phyloP scores from a whole-genome alignment of 2,797 vertebrate species.

The Lerista edwardsae region DNA sequence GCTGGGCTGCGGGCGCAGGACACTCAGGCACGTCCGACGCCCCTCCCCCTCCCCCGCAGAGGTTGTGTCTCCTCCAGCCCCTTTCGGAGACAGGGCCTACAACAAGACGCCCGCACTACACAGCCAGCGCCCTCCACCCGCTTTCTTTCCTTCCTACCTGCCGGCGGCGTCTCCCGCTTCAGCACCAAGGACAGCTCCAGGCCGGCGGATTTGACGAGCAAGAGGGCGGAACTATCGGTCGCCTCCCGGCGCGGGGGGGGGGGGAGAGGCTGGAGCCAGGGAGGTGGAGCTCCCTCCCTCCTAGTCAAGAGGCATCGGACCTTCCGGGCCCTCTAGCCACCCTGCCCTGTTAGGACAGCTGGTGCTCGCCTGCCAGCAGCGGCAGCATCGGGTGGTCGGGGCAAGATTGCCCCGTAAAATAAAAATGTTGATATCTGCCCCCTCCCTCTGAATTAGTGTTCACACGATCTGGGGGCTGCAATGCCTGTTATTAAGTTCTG shows the following conservation, averaged over 20 bases:
- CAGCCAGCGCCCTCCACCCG: not conserved
- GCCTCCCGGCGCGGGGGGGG: not conserved
- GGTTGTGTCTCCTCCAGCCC: too few relatives aligned
- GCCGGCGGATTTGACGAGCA: too few relatives aligned
- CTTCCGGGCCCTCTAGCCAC: not conserved
- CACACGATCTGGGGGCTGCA: not conserved
- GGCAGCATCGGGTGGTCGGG: too few relatives aligned
- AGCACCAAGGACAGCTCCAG: constrained; percentile 7
- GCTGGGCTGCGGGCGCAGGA: too few relatives aligned
- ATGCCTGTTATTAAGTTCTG: not conserved
- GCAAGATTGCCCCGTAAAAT: too few relatives aligned
- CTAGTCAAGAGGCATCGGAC: not conserved
- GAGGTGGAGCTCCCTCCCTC: not conserved
- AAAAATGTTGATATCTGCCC: too few relatives aligned
- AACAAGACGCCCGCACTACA: too few relatives aligned
- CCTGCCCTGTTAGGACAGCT: too few relatives aligned
- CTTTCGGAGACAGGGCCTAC: not conserved
- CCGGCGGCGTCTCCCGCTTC: not conserved
- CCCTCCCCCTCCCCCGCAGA: too few relatives aligned
- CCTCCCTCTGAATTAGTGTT: not conserved
- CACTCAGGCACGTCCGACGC: too few relatives aligned
- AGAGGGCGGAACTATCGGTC: not conserved
- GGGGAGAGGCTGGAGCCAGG: not conserved
- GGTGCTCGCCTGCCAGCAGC: too few relatives aligned
- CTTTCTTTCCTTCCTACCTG: not conserved